phyloP scores from a whole-genome alignment of 2,888 invertebrate species.

The Ernsta delagoae region DNA sequence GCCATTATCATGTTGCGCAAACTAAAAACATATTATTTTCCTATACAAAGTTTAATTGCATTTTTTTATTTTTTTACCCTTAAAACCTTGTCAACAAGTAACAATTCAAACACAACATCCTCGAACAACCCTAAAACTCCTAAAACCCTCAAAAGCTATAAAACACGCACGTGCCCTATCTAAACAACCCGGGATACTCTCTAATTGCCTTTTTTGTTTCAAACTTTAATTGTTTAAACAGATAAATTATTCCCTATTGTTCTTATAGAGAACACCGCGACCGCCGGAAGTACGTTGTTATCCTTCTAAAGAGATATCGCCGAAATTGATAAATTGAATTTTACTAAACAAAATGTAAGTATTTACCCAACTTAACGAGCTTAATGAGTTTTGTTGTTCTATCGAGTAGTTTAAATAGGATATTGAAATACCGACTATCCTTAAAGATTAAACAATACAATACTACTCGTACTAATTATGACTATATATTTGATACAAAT shows the following conservation, averaged over 20 bases:
- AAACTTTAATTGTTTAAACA: conserved; percentile 35
- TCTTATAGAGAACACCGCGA: not conserved
- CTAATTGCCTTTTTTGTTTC: conserved; percentile 32
- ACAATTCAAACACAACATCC: no score
- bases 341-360: not conserved
- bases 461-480: no score
- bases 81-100: no score
- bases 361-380: no score
- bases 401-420: not conserved
- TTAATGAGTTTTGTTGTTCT: not conserved
- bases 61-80: no score
- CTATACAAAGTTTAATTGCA: no score
- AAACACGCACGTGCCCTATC: conserved; percentile 32
- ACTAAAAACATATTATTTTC: no score
- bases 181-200: conserved; percentile 32
- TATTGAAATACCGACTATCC: not conserved
- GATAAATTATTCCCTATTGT: conserved; percentile 34
- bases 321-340: conserved; percentile 1
- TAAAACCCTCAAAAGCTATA: conserved; percentile 22
- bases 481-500: no score
- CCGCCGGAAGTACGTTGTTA: conserved; percentile 16
- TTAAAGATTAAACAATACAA: no score
- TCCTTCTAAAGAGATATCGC: not conserved
- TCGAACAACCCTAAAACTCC: no score
- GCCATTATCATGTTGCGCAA: no score